Conservation (phyloP, 2,113 vertebrate genomes). For the Ochotona curzoniae region DNA sequence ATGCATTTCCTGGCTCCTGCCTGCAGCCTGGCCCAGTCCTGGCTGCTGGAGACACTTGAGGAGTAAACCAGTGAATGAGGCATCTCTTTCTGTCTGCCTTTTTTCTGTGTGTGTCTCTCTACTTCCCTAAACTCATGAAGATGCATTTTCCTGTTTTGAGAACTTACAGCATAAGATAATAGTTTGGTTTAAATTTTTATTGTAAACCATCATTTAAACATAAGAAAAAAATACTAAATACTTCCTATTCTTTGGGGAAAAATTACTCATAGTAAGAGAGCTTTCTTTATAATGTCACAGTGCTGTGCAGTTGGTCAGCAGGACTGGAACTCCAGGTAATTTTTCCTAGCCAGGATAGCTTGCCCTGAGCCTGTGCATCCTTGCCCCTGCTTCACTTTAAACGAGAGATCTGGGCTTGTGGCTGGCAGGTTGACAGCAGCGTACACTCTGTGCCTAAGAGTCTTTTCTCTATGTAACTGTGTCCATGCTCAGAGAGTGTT, state of each 20-base stretch:
- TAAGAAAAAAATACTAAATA: no score
- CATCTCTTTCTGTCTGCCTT: no score
- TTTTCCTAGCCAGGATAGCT: neutral
- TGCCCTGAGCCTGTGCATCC: neutral
- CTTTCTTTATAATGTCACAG: neutral
- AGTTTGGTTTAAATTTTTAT: neutral
- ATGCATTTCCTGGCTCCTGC: no score
- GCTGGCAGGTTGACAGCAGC: neutral
- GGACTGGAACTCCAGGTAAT: no score
- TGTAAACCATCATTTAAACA: neutral
- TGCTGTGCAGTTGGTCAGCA: neutral
- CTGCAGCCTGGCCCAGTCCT: no score
- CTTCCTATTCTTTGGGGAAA: neutral
- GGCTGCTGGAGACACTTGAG: no score
- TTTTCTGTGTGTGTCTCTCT: no score
- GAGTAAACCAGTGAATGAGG: no score
- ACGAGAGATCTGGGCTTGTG: neutral
- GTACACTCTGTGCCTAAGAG: neutral
- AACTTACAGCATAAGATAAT: neutral
- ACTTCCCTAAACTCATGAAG: neutral
- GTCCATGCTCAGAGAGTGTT: neutral
- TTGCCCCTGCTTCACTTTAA: neutral
- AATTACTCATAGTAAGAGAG: neutral
- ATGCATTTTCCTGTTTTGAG: neutral
- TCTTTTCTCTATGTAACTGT: slow-evolving; percentile 1